phyloP scores from a whole-genome alignment of 2,888 invertebrate species.

The Platycnemis pennipes region DNA sequence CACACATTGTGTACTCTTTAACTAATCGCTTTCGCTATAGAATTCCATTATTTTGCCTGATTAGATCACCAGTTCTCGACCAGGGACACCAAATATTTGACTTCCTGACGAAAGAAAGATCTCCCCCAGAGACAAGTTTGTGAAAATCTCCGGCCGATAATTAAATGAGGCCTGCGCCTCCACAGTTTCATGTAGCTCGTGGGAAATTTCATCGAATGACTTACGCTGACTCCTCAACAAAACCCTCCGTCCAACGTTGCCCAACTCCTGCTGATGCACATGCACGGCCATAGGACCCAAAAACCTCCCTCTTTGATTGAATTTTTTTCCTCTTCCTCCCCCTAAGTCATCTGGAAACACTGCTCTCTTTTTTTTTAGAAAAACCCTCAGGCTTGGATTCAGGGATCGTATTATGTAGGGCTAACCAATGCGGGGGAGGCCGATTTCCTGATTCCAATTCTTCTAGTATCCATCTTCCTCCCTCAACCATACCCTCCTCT shows the following conservation, averaged over 20 bases:
- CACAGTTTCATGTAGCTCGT: not conserved
- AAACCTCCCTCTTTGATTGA: not conserved
- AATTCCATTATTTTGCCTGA: too few species aligned
- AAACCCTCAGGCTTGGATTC: not conserved
- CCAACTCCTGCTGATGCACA: not conserved
- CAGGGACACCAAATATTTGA: not conserved
- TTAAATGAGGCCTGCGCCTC: not conserved
- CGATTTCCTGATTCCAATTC: not conserved
- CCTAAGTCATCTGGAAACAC: not conserved
- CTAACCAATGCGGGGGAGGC: not conserved
- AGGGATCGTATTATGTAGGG: not conserved
- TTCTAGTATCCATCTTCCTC: not conserved
- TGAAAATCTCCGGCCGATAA: not conserved
- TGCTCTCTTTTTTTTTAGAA: not conserved
- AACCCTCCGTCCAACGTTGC: not conserved
- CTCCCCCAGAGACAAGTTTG: not conserved
- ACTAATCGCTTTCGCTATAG: too few species aligned
- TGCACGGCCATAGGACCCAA: not conserved
- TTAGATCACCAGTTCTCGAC: too few species aligned
- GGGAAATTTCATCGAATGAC: not conserved
- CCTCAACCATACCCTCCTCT: not conserved
- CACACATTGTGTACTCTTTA: too few species aligned
- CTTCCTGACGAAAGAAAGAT: not conserved
- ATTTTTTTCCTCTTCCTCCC: not conserved
- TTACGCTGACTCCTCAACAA: constrained; percentile 6